Base-by-base conservation (phyloP, 2,888 invertebrate species). In the Rhagonycha lutea region DNA sequence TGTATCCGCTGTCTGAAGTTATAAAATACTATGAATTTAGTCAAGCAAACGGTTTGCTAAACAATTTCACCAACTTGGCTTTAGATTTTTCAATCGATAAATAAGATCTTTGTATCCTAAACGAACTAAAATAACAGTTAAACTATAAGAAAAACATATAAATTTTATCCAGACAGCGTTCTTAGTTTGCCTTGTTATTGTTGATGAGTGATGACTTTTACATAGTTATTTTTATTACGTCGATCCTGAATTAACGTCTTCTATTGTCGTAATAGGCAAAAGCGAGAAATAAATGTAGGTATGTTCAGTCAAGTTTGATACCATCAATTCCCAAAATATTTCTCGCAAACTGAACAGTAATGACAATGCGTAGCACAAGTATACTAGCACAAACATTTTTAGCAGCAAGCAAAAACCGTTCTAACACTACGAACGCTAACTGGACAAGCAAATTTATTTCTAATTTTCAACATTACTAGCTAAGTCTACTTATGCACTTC, bases 1-100 rank as follows among this genome's bases (percentile, higher is more conserved):
- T 88, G 87, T 86, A 88, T 83, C 89, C 88, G 85, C 85, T 85
- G 83, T 87, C 86, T 82, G 80, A 78, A 81, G 79, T 79, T 78
- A 80, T 71, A 80, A 79, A 80, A 79, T 72, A 77, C 62, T 47
- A 68, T 74, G 74, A 76, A 71, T 76, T 76, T 76, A 76, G 70
- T 70, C 60, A 68, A 62, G 26, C 70, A 32, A 70, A 24, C 47
- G 69, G 14, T 65, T 28, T 67, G 28, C 60, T 65, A 18, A 28
- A 24, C 32, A 73, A 72, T 12, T 26, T 68, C 61, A 68, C 76
- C 76, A 73, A 76, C 60, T 69, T 47, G 47, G 47, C n/a, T 47
- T 47, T 47, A 47, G 14, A 68, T 24, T 68, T 74, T 23, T 18
- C 29, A 26, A 65, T 29, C 68, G 68, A 68, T 68, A 68, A 68